These are phyloP conservation scores for Monomorium pharaonis DNA, from an alignment of 1,140 invertebrate genomes.

Conservation along the genomic window DNA sequence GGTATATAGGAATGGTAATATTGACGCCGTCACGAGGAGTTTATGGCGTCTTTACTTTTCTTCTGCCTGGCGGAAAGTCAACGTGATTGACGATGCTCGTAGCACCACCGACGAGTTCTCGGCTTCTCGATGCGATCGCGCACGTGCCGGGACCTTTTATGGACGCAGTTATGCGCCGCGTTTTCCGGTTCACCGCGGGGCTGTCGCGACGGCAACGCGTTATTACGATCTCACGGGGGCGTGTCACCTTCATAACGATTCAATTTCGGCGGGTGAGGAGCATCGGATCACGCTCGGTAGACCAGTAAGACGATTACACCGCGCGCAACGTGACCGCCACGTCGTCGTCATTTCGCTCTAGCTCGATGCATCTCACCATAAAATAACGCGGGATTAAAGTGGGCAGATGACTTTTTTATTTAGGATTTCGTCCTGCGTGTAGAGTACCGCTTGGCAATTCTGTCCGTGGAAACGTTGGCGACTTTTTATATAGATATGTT, in stretches of 20 bases:
- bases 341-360: background rate
- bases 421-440: background rate
- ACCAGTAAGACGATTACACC: constrained; percentile 40
- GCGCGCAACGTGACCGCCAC: background rate
- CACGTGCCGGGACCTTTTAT: constrained; percentile 50
- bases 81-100: constrained; percentile 39
- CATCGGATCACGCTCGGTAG: constrained; percentile 40
- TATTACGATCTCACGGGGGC: constrained; percentile 1
- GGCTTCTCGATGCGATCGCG: background rate
- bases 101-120: background rate
- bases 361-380: background rate
- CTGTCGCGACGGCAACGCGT: background rate
- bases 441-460: too few relatives aligned
- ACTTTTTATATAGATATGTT: background rate
- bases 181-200: background rate
- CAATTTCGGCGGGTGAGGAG: constrained; percentile 52
- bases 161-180: background rate
- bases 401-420: background rate
- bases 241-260: constrained; percentile 44
- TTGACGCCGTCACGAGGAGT: constrained; percentile 11
- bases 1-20: background rate
- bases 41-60: constrained; percentile 42
- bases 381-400: background rate
- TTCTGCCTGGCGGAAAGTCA: constrained; percentile 18
- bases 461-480: background rate